Conservation (phyloP, 1,140 invertebrate species). For the Drosophila seguyi region DNA sequence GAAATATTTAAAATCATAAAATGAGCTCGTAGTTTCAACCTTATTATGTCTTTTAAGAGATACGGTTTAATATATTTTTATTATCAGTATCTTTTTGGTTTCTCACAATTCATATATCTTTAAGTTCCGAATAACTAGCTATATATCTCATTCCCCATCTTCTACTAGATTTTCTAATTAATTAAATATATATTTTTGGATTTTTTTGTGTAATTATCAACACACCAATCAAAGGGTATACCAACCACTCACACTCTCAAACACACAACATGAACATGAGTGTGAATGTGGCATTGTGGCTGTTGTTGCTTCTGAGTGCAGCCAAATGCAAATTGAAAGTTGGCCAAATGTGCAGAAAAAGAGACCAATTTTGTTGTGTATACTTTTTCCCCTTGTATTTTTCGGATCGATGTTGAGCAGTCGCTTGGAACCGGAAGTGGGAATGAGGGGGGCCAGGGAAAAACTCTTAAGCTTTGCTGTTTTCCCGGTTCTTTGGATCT, state of each 20-base stretch:
- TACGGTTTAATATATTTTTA: too few relatives aligned
- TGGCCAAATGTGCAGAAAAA: constrained; percentile 71
- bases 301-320: constrained; percentile 46
- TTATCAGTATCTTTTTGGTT: too few relatives aligned
- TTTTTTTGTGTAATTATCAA: not conserved
- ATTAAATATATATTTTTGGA: not conserved
- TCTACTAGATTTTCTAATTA: not conserved
- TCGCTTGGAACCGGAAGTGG: not conserved
- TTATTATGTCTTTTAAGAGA: too few relatives aligned
- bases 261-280: constrained; percentile 1
- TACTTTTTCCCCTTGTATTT: constrained; percentile 2
- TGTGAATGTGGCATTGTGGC: constrained; percentile 32
- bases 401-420: constrained; percentile 30
- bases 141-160: too few relatives aligned
- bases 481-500: constrained; percentile 2
- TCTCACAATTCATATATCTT: too few relatives aligned
- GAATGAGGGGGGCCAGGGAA: not conserved
- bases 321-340: constrained; percentile 79
- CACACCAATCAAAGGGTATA: constrained; percentile 1
- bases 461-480: constrained; percentile 23
- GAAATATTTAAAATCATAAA: too few relatives aligned
- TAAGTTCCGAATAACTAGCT: too few relatives aligned
- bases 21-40: too few relatives aligned
- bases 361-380: constrained; percentile 44
- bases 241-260: not conserved